Base-by-base conservation (phyloP, 2,113 vertebrate species). In the Beaufortia kweichowensis region DNA sequence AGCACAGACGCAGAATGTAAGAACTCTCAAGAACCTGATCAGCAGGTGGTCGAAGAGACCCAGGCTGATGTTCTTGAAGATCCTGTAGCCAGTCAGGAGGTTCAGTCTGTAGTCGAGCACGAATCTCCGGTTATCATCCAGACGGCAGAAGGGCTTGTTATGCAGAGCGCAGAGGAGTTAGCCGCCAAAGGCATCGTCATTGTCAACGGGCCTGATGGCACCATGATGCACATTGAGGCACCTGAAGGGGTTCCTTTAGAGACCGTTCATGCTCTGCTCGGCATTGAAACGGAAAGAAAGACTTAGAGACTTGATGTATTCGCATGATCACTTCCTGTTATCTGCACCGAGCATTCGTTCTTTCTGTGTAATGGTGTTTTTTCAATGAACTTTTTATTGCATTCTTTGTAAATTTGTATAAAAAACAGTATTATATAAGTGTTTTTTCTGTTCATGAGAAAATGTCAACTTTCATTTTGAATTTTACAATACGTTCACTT, bases 181-280 rank as follows among this genome's bases (percentile, higher is more conserved):
- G 85, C 90, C 74, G 86, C 93, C 35, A 93, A 94, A 28, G 89
- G 88, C 17, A 85, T 90, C 0, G 89, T 94, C 46, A 91, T 93
- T 0, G 91, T 94, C 23, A 92, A 93, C 0, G 84, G 89, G 23
- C 87, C 84, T 0, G 90, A 87, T 3, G 93, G 91, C 59, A 90
- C 92, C 2, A 91, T 91, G 15, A 89, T 94, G 88, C 94, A 91
- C 74, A 90, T 90, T 8, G 89, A 88, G 78, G 91, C 88, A 0
- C 90, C 87, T 0, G 88, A 93, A 60, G 89, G 92, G 0, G 87
- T 91, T 8, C 90, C 93, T n/a, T 59, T 92, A 67, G 93, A 93
- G 84, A 89, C 91, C 0, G 89, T 92, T 56, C 92, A 94, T 81
- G 90, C 93, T 19, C 84, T 95, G 48, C 85, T 95, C 77, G 91